Evolutionary conservation across 1,140 invertebrate genomes (phyloP), one percentile per base, ranked within the genome.

Genomic region (Drosophila dunni): DNA sequence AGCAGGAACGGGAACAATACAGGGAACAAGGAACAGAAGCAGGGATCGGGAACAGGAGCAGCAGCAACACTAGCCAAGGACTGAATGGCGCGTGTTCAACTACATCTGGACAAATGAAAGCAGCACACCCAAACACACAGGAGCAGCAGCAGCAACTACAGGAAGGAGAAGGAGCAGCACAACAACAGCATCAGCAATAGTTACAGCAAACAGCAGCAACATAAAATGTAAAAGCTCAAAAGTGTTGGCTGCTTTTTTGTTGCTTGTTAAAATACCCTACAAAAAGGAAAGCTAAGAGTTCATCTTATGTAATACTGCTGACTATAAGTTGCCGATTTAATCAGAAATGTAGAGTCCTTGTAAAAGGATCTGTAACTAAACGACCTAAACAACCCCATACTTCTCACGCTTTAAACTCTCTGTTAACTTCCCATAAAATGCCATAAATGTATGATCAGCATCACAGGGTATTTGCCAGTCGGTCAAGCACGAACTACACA

Each of bases 101-200:
- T 83, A 80, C 83, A 88, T 79, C 84, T 78, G 84, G 83, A 88
- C 83, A 86, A 86, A 86, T 88, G 79, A 88, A 86, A 85, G 83
- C 58, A 77, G 48, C 79, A 71, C 67, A 72, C 51, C 54, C 60
- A 79, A 45, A 61, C 65, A 64, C 57, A 51, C 50, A 58, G 29
- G 57, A 46, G 65, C 33, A 42, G 65, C 44, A 61, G 0, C 20
- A 36, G 24, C 29, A 24, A 24, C 3, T 1, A 24, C 24, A 24
- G 24, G 24, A 29, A 29, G 24, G 4, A 29, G 2, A 29, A 29
- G n/a, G n/a, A n/a, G n/a, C n/a, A n/a, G n/a, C n/a, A 61, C 60
- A 70, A 9, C 48, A 63, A 36, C 50, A 66, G 72, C 75, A 78
- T 68, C 67, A 71, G 68, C 75, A 71, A 81, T 72, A 69, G 82